phyloP scores from a whole-genome alignment of 1,140 invertebrate genomes.

The Latrodectus geometricus region DNA sequence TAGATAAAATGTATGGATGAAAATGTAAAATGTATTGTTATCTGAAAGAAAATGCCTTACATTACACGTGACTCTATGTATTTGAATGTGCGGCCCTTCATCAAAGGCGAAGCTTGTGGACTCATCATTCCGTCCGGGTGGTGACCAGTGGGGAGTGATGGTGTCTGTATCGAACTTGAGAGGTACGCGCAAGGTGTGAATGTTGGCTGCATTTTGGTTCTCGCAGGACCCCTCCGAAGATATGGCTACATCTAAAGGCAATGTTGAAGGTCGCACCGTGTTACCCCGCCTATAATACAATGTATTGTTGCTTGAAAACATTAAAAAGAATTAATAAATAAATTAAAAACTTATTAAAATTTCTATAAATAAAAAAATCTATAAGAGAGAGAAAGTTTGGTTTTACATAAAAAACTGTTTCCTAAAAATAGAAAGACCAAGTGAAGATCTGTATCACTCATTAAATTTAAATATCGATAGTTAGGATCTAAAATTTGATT shows the following conservation, averaged over 20 bases:
- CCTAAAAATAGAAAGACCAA: too few species aligned
- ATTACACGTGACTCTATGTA: constrained; percentile 54
- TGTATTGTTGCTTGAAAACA: too few species aligned
- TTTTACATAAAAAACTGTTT: too few species aligned
- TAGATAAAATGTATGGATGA: too few species aligned
- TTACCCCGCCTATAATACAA: constrained; percentile 26
- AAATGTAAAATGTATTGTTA: too few species aligned
- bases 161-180: constrained; percentile 46
- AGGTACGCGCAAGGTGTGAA: constrained; percentile 35
- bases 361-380: too few species aligned
- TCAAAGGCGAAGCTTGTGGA: constrained; percentile 23
- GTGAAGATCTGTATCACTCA: too few species aligned
- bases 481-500: too few species aligned
- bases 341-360: too few species aligned
- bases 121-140: constrained; percentile 9
- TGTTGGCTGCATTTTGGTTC: background rate
- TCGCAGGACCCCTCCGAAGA: background rate
- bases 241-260: constrained; percentile 15
- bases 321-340: too few species aligned
- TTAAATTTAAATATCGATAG: too few species aligned
- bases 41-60: constrained; percentile 4
- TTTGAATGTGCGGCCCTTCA: constrained; percentile 36
- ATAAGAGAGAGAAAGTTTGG: too few species aligned
- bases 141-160: constrained; percentile 36
- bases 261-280: constrained; percentile 34